phyloP scores from a whole-genome alignment of 1,140 invertebrate genomes.

The Drosophila guanche region DNA sequence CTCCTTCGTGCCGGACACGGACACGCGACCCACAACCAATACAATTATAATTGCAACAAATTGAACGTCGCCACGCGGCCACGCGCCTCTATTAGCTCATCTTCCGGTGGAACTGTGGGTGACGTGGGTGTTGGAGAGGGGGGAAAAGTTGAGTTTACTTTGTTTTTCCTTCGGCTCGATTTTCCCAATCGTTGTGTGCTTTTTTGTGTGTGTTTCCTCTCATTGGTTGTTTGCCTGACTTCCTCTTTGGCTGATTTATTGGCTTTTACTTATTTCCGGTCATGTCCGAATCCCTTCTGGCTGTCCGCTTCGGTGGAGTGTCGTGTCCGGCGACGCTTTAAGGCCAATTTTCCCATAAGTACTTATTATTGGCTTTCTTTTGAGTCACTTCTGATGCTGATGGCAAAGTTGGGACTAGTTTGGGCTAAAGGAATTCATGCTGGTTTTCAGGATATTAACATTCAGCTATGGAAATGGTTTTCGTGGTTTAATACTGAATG shows the following conservation, averaged over 20 bases:
- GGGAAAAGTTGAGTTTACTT: neutral
- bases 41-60: constrained; percentile 79
- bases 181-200: constrained; percentile 8
- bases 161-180: constrained; percentile 10
- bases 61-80: constrained; percentile 64
- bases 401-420: neutral
- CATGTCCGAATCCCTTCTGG: constrained; percentile 10
- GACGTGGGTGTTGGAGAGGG: constrained; percentile 6
- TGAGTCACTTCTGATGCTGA: constrained; percentile 9
- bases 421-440: too few species aligned
- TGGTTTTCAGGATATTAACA: too few species aligned
- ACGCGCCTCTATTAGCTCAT: constrained; percentile 67
- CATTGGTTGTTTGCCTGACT: constrained; percentile 42
- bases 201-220: neutral
- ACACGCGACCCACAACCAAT: constrained; percentile 61
- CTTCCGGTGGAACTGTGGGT: constrained; percentile 59
- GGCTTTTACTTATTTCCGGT: constrained; percentile 76
- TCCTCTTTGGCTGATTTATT: constrained; percentile 66
- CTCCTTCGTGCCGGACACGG: constrained; percentile 48
- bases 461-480: too few species aligned
- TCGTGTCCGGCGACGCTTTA: constrained; percentile 17
- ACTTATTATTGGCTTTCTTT: constrained; percentile 52
- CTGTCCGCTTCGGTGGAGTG: constrained; percentile 12
- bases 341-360: constrained; percentile 35
- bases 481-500: too few species aligned